Base-by-base conservation (phyloP, 2,113 vertebrate species). In the Terrapene triunguis region DNA sequence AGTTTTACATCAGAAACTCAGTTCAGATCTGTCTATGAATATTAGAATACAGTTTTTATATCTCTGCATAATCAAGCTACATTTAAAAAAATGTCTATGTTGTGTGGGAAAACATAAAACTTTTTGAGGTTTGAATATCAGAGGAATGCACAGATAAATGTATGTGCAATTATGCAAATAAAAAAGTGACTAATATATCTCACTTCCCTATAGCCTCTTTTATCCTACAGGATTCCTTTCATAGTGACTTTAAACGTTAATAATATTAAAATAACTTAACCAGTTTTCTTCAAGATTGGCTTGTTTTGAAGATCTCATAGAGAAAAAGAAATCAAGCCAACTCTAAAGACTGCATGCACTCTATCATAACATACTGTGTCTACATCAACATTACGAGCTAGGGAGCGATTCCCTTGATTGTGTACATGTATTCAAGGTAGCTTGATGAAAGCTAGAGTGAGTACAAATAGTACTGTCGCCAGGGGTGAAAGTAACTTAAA, bases 1-100 rank as follows among this genome's bases (percentile, higher is more conserved):
- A 95, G 88, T 94, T 84, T 51, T 76, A 94, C 95, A 93, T 90
- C 1, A 93, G 78, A 92, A 96, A 74, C 10, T 16, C 74, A 5
- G 5, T 92, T 94, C 25, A 96, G 54, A 92, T 84, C 10, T 80
- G 22, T 83, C 42, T 87, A 42, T 62, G 27, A 84, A 84, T 93
- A 91, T 80, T 55, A 89, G 62, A n/a, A 13, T 69, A 32, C 3
- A 8, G 6, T 17, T 92, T 94, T 91, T 35, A 84, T 48, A 10
- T 6, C 0, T 82, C 87, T 95, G 13, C 13, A 48, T 85, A 86
- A 85, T 32, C 1, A 90, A 76, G 62, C 38, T 87, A 90, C 57
- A 59, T 91, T 84, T 47, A 12, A 0, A 44, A 74, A 93, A 79
- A 85, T 51, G 0, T 0, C 55, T 84, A 59, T 76, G 8, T 3